A percentile compares a stretch with the other conserved stretches of the same genome.
Conservation (phyloP, 2,113 vertebrate species). For the Otis tarda region DNA sequence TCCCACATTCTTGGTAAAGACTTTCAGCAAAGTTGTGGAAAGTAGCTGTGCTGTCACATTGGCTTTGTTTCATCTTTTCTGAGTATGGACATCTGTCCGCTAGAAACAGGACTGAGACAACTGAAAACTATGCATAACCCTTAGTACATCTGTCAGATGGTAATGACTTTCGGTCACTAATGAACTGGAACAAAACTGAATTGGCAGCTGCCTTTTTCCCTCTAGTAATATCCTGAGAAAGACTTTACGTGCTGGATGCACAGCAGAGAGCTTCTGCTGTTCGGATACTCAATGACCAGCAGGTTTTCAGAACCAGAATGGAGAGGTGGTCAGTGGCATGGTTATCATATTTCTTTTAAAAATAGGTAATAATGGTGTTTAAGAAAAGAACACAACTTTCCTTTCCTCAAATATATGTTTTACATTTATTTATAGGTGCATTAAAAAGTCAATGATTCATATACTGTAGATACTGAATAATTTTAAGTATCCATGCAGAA, state of each 20-base stretch:
- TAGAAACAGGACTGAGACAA: not conserved
- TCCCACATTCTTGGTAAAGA: not conserved
- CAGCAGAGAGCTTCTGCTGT: not conserved
- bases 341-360: not conserved
- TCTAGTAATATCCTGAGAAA: not conserved
- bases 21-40: not conserved
- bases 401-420: not conserved
- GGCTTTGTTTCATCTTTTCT: not conserved
- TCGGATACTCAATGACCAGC: not conserved
- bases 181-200: conserved; percentile 23
- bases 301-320: not conserved
- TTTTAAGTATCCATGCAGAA: not conserved
- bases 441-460: not conserved
- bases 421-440: not conserved
- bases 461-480: not conserved
- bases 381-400: not conserved
- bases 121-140: not conserved
- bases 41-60: not conserved
- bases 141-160: not conserved
- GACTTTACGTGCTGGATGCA: not conserved
- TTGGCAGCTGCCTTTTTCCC: not conserved
- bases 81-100: not conserved
- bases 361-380: not conserved
- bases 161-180: not conserved
- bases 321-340: not conserved